Evolutionary conservation across 2,888 invertebrate species (phyloP).

Genomic region (Buathra laborator): DNA sequence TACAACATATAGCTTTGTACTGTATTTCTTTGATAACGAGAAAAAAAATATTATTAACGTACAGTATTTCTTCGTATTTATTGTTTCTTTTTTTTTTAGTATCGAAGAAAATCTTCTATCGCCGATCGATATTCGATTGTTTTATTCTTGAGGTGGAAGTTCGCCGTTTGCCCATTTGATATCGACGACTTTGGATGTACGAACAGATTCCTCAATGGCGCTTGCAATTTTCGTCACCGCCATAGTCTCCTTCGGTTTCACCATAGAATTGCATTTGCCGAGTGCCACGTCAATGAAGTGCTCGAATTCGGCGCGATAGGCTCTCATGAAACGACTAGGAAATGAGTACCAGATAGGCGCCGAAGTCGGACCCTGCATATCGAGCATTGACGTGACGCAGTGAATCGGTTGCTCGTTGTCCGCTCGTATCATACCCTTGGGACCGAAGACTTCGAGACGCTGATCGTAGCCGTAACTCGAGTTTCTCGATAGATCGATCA

Average conservation of each 20-base stretch:
- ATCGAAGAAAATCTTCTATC: neutral
- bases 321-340: conserved; percentile 87
- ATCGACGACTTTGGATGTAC: conserved; percentile 86
- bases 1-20: conserved; percentile 68
- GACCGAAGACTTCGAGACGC: conserved; percentile 89
- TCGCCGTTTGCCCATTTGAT: conserved; percentile 86
- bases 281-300: conserved; percentile 88
- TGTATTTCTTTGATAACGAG: conserved; percentile 73
- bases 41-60: conserved; percentile 62
- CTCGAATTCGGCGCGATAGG: conserved; percentile 87
- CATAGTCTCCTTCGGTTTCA: conserved; percentile 86
- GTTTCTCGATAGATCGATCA: conserved; percentile 88
- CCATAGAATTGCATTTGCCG: conserved; percentile 84
- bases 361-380: conserved; percentile 83
- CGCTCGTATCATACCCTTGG: conserved; percentile 87
- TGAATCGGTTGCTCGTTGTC: conserved; percentile 87
- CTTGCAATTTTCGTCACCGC: conserved; percentile 87
- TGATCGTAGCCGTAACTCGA: conserved; percentile 90
- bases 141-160: conserved; percentile 79
- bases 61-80: conserved; percentile 10
- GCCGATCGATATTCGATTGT: neutral
- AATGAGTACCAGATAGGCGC: conserved; percentile 88
- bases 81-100: conserved; percentile 12
- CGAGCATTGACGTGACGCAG: conserved; percentile 84
- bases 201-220: conserved; percentile 87